These are phyloP conservation scores for Synanthedon formicaeformis DNA, from an alignment of 2,888 invertebrate genomes.

Conservation along the genomic window DNA sequence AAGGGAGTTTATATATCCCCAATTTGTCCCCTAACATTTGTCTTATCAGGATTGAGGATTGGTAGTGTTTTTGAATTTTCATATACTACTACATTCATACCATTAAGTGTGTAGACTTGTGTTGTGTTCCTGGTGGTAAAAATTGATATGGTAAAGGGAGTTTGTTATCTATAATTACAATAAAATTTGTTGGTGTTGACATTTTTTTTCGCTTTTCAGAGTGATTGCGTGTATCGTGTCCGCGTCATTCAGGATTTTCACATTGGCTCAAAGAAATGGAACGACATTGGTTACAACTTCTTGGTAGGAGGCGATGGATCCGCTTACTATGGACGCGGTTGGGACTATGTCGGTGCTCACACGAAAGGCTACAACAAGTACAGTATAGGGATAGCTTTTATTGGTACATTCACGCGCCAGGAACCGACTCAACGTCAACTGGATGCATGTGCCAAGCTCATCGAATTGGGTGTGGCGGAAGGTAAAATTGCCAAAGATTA, in stretches of 20 bases:
- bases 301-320: conserved; percentile 83
- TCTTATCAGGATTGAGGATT: too few species aligned
- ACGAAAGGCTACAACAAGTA: conserved; percentile 74
- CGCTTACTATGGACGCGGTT: conserved; percentile 80
- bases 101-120: too few species aligned
- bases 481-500: conserved; percentile 75
- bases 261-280: conserved; percentile 73
- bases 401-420: conserved; percentile 75
- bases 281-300: conserved; percentile 83
- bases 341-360: conserved; percentile 80
- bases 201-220: conserved; percentile 48
- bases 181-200: too few species aligned
- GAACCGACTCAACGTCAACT: conserved; percentile 67
- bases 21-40: too few species aligned
- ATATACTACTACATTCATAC: too few species aligned
- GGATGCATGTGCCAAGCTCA: conserved; percentile 71
- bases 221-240: conserved; percentile 70
- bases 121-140: too few species aligned
- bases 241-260: conserved; percentile 76
- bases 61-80: too few species aligned
- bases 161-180: too few species aligned
- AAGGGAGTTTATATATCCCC: too few species aligned
- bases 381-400: conserved; percentile 79
- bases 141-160: too few species aligned
- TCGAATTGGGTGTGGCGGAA: conserved; percentile 71